phyloP scores from a whole-genome alignment of 2,797 vertebrate genomes.

The Crocodylus rhombifer region DNA sequence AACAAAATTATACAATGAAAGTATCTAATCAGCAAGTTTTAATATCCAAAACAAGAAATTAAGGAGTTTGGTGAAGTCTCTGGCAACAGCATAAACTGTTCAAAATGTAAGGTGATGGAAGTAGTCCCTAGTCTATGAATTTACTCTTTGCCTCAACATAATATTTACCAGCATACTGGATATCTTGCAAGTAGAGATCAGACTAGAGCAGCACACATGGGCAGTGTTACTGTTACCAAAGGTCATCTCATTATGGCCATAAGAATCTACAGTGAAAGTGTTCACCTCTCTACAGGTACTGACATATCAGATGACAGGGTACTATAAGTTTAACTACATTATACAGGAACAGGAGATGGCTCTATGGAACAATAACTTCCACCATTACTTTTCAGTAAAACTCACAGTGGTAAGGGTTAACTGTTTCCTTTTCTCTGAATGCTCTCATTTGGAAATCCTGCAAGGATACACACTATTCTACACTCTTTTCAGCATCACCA shows the following conservation, averaged over 20 bases:
- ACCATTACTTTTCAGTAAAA: background rate
- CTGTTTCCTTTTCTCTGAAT: background rate
- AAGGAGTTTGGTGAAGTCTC: background rate
- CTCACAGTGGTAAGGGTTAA: background rate
- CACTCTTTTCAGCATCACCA: background rate
- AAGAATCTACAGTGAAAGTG: background rate
- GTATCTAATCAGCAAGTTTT: background rate
- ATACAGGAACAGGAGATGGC: background rate
- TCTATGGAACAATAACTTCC: background rate
- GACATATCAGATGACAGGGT: background rate
- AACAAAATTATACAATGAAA: background rate
- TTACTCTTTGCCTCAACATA: background rate
- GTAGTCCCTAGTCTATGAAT: background rate
- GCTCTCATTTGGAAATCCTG: no score
- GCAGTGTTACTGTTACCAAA: background rate
- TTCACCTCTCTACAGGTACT: background rate
- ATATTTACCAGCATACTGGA: background rate
- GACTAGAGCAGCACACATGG: constrained; percentile 22
- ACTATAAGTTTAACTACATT: background rate
- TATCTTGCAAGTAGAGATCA: background rate
- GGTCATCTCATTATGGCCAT: background rate
- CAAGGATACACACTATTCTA: no score
- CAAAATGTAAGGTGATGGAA: background rate
- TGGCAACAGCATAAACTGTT: background rate
- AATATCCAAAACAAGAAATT: background rate